Evolutionary conservation across 2,888 invertebrate genomes (phyloP), one percentile per base, ranked within the genome.

Genomic region (Seira musarum): DNA sequence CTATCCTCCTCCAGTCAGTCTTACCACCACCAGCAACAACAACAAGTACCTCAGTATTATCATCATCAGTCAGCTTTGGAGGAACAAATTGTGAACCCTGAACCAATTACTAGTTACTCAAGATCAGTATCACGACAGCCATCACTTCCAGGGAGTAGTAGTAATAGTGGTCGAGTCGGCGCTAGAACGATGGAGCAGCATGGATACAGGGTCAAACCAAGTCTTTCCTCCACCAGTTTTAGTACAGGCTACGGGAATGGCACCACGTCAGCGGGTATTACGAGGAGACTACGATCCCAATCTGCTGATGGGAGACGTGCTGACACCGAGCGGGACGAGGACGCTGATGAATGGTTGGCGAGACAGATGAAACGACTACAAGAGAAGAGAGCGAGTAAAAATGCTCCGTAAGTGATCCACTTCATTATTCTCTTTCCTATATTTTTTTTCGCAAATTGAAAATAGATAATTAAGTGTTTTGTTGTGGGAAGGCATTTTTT

Each of bases 331-430:
- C 66, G 77, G 21, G 81, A 83, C 69, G 85, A 85, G 60, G 80
- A 83, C 35, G 83, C 85, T 21, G 87, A 87, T 72, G 86, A 85
- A 64, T 87, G 87, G 87, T 77, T 87, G 13, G 85, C 84, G 15
- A 83, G 84, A 66, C 87, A 87, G 69, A 85, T 84, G 85, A 79
- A 81, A 24, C 83, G 83, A 60, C 72, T 87, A 17, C 82, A 86
- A 66, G 81, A 84, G 73, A 87, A 87, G 66, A 69, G 77, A 81
- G 84, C 85, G 17, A 80, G 81, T 57, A 84, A 75, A 78, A 76
- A 81, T 67, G 71, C 80, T 21, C 75, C 80, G 84, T 83, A 82
- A 83, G 84, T 69, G 63, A 8, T 40, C n/a, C n/a, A 40, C 40
- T 13, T 40, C 13, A 8, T 40, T 40, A 40, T 40, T 8, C 40